Conservation (phyloP, 1,140 invertebrate species). For the Calephelis nemesis region DNA sequence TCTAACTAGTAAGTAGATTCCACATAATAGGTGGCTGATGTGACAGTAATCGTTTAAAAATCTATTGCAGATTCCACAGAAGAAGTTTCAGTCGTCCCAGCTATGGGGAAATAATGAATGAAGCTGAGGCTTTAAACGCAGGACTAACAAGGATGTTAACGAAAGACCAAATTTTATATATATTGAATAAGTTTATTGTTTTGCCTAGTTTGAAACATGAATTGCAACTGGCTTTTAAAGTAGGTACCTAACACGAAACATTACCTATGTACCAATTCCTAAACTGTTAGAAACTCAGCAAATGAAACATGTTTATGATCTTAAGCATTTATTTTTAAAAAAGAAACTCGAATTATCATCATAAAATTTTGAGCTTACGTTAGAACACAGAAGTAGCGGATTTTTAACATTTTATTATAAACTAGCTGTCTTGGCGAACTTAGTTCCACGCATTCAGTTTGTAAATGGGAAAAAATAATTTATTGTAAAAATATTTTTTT, state of each 20-base stretch:
- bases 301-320: too few relatives aligned
- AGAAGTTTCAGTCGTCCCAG: conserved; percentile 59
- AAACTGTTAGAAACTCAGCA: too few relatives aligned
- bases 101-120: conserved; percentile 62
- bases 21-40: neutral
- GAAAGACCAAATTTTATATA: conserved; percentile 60
- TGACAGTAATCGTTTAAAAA: neutral
- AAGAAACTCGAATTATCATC: too few relatives aligned
- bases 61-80: conserved; percentile 52
- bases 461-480: too few relatives aligned
- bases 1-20: neutral
- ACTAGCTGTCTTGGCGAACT: too few relatives aligned
- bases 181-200: conserved; percentile 53
- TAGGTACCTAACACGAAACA: neutral
- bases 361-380: too few relatives aligned
- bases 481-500: too few relatives aligned
- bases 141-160: conserved; percentile 49
- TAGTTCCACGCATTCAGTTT: too few relatives aligned
- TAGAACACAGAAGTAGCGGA: too few relatives aligned
- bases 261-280: too few relatives aligned
- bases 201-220: conserved; percentile 60
- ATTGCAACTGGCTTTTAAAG: conserved; percentile 58
- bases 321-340: too few relatives aligned
- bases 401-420: too few relatives aligned
- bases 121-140: conserved; percentile 54